Evolutionary conservation across 2,797 vertebrate species (phyloP).

Genomic region (Orestias chungarensis): DNA sequence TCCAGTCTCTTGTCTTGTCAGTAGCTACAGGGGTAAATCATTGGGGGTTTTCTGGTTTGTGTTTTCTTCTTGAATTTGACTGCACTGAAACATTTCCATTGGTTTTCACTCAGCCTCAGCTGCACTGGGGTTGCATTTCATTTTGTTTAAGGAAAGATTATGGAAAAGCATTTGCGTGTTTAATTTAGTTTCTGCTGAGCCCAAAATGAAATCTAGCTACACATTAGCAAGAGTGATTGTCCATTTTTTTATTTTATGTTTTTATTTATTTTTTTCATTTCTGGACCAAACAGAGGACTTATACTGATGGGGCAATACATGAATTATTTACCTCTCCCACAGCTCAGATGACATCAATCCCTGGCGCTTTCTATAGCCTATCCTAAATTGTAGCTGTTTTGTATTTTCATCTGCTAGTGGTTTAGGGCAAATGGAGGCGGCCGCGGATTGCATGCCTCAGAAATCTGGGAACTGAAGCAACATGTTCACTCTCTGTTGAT

Average conservation of each 20-base stretch:
- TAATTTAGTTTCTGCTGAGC: slow-evolving; percentile 35
- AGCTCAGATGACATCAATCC: slow-evolving; percentile 72
- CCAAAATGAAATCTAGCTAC: slow-evolving; percentile 43
- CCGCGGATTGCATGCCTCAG: slow-evolving; percentile 73
- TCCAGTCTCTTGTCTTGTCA: slow-evolving; percentile 34
- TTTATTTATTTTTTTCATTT: slow-evolving; percentile 4
- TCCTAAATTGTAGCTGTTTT: slow-evolving; percentile 76
- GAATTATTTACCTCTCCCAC: slow-evolving; percentile 49
- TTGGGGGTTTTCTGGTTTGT: slow-evolving; percentile 10
- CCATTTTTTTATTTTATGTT: slow-evolving; percentile 3
- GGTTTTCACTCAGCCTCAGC: slow-evolving; percentile 19
- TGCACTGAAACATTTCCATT: slow-evolving; percentile 7
- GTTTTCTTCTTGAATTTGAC: slow-evolving; percentile 2
- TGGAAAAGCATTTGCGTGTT: slow-evolving; percentile 45
- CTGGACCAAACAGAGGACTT: slow-evolving; percentile 46
- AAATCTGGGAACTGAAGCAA: slow-evolving; percentile 76
- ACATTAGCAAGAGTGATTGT: slow-evolving; percentile 42
- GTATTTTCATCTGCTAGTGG: slow-evolving; percentile 78
- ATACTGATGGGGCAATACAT: slow-evolving; percentile 56
- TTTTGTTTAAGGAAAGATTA: slow-evolving; percentile 31
- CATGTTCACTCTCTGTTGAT: slow-evolving; percentile 64
- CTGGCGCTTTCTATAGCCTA: slow-evolving; percentile 57
- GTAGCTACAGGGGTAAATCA: slow-evolving; percentile 18
- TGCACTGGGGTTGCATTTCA: slow-evolving; percentile 21
- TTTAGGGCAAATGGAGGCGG: slow-evolving; percentile 77